Evolutionary conservation across 2,797 vertebrate species (phyloP).

Genomic region (Chloroceryle amazona): DNA sequence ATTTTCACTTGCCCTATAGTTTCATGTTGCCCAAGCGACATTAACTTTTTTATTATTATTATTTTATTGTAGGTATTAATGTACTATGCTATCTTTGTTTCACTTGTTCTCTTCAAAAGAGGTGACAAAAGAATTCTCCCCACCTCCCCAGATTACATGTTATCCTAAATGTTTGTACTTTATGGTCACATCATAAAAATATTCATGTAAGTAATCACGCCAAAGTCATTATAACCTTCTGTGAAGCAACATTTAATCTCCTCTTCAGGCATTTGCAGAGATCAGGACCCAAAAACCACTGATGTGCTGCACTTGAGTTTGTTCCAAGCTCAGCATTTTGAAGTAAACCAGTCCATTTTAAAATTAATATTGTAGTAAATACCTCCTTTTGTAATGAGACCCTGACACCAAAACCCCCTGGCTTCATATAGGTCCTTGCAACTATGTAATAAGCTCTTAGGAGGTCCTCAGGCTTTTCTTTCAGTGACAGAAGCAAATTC

Average conservation of each 20-base stretch:
- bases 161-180: background rate
- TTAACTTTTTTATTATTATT: background rate
- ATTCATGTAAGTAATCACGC: background rate
- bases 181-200: background rate
- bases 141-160: background rate
- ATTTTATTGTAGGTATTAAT: background rate
- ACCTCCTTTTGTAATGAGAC: background rate
- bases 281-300: background rate
- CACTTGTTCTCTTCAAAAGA: background rate
- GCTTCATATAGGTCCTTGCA: background rate
- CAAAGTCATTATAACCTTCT: background rate
- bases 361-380: background rate
- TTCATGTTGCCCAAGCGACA: background rate
- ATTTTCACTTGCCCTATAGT: background rate
- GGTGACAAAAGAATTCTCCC: background rate
- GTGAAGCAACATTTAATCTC: background rate
- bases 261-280: background rate
- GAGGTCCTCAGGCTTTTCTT: conserved; percentile 34
- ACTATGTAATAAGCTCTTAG: background rate
- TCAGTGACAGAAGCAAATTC: conserved; percentile 4
- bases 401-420: background rate
- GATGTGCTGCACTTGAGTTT: background rate
- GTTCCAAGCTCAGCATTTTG: background rate
- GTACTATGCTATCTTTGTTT: background rate
- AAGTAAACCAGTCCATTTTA: background rate